Evolutionary conservation across 2,113 vertebrate genomes (phyloP).

Genomic region (Athene noctua): DNA sequence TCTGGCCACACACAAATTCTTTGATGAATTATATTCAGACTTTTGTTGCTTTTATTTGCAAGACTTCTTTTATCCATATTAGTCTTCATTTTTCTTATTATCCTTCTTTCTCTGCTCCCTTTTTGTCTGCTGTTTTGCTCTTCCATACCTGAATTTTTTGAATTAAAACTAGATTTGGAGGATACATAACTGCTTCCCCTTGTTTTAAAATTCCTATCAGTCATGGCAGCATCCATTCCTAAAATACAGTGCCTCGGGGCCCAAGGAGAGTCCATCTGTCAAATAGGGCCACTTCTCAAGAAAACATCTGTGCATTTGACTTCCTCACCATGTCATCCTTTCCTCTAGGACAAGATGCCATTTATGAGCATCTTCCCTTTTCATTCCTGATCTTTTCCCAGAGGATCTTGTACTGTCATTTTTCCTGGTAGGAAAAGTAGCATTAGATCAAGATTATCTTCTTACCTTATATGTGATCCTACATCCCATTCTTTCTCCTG

Average conservation of each 20-base stretch:
- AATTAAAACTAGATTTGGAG: background rate
- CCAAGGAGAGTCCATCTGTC: background rate
- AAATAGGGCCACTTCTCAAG: background rate
- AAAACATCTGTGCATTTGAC: background rate
- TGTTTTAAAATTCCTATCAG: background rate
- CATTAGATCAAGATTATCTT: background rate
- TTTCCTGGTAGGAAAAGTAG: background rate
- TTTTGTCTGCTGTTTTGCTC: background rate
- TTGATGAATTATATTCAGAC: background rate
- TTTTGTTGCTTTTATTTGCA: background rate
- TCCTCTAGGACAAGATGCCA: background rate
- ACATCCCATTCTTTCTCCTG: background rate
- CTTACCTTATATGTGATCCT: background rate
- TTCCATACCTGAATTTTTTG: background rate
- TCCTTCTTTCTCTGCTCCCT: background rate
- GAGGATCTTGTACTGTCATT: background rate
- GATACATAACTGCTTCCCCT: background rate
- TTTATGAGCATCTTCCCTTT: background rate
- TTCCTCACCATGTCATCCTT: background rate
- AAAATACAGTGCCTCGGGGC: rapidly evolving
- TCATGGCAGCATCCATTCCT: background rate
- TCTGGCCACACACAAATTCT: background rate
- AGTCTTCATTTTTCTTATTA: background rate
- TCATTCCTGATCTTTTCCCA: background rate
- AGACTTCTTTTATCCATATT: background rate